Conservation (phyloP, 1,140 invertebrate genomes). For the Lucilia cuprina region DNA sequence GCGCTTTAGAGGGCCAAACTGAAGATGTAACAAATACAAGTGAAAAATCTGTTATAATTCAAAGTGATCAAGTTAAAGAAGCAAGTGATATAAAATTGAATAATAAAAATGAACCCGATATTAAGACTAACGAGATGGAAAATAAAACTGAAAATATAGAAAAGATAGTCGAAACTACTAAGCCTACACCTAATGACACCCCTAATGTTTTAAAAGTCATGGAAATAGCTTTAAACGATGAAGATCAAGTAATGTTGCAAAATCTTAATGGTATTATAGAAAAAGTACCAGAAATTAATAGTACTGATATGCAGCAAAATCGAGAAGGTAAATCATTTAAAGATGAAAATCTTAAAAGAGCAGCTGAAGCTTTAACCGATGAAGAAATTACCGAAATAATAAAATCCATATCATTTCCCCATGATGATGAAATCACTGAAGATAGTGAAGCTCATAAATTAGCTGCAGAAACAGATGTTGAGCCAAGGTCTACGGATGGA, state of each 20-base stretch:
- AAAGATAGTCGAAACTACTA: too few species aligned
- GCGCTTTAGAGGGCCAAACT: not conserved
- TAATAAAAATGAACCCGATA: not conserved
- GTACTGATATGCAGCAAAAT: not conserved
- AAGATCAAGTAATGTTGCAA: slow-evolving; percentile 14
- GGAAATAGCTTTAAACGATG: slow-evolving; percentile 26
- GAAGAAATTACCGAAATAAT: slow-evolving; percentile 37
- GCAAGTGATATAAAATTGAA: not conserved
- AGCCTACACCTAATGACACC: too few species aligned
- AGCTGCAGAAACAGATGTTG: not conserved
- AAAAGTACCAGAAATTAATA: not conserved
- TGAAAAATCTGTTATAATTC: not conserved
- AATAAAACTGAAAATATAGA: not conserved
- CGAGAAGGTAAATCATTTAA: not conserved
- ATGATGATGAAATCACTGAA: not conserved
- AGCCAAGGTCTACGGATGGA: not conserved
- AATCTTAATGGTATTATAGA: slow-evolving; percentile 13
- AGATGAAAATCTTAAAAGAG: not conserved
- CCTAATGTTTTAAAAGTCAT: slow-evolving; percentile 10
- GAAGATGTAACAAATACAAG: not conserved
- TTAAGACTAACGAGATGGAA: not conserved
- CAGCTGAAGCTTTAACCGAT: slow-evolving; percentile 24
- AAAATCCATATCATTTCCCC: slow-evolving; percentile 35
- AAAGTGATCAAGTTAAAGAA: not conserved
- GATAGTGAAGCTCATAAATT: not conserved